These are phyloP conservation scores for Trissolcus japonicus DNA, from an alignment of 2,888 invertebrate species.

Conservation along the genomic window DNA sequence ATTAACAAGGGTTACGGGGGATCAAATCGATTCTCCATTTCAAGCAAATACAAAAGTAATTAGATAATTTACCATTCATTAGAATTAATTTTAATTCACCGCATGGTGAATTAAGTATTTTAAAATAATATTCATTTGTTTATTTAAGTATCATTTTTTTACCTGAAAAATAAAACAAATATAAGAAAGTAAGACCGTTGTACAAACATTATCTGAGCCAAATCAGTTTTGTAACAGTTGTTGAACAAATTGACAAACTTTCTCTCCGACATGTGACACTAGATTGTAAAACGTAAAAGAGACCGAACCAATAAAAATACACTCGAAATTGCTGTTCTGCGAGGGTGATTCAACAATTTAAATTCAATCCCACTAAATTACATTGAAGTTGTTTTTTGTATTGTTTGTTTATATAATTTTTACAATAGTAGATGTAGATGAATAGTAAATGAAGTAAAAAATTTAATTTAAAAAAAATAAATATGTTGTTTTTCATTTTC, in stretches of 20 bases:
- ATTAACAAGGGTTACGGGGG: not conserved
- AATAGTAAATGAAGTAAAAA: not conserved
- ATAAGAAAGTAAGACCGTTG: not conserved
- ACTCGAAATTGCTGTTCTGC: not conserved
- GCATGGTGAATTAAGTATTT: no score
- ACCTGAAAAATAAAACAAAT: not conserved
- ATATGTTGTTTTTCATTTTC: slow-evolving; percentile 66
- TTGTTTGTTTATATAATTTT: no score
- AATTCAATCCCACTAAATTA: not conserved
- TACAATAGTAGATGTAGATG: no score
- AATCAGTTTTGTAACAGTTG: slow-evolving; percentile 4
- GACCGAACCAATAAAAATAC: not conserved
- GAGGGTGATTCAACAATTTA: not conserved
- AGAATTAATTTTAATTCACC: no score
- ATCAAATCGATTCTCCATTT: no score
- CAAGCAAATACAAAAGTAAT: no score
- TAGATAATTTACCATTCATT: no score
- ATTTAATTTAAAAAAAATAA: not conserved
- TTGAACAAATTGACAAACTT: slow-evolving; percentile 13
- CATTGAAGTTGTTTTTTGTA: not conserved
- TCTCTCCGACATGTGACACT: slow-evolving; percentile 4
- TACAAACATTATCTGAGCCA: not conserved
- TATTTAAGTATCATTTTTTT: no score
- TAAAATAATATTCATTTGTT: no score
- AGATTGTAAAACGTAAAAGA: not conserved